phyloP scores from a whole-genome alignment of 92 coral and sea anemone species.

The Porites rus region DNA sequence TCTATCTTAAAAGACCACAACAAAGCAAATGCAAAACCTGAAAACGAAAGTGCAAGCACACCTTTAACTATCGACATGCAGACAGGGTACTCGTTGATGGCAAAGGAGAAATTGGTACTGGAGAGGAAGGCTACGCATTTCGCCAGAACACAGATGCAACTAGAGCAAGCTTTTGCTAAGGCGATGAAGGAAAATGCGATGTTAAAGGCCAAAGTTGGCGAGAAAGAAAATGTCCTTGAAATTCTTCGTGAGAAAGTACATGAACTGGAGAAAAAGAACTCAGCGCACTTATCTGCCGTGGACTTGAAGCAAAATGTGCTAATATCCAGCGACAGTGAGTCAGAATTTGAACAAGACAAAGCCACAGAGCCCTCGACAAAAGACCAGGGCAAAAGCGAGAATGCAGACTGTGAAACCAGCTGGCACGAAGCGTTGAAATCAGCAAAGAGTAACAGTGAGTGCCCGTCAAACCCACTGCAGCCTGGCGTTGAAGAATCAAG shows the following conservation, averaged over 20 bases:
- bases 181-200: slow-evolving; percentile 61
- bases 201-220: slow-evolving; percentile 60
- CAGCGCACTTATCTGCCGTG: neutral
- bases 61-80: slow-evolving; percentile 8
- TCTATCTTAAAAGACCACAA: neutral
- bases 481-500: neutral
- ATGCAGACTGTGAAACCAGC: neutral
- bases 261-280: slow-evolving; percentile 55
- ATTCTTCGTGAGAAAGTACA: slow-evolving; percentile 51
- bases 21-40: slow-evolving; percentile 7
- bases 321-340: slow-evolving; percentile 21
- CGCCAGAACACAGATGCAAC: slow-evolving; percentile 64
- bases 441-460: neutral
- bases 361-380: neutral
- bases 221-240: slow-evolving; percentile 56
- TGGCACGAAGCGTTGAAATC: neutral
- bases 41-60: neutral
- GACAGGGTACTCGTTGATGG: slow-evolving; percentile 62
- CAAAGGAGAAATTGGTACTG: slow-evolving; percentile 75
- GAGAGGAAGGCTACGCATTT: slow-evolving; percentile 75
- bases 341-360: neutral
- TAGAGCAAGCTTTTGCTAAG: slow-evolving; percentile 68
- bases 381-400: neutral
- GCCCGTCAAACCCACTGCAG: neutral
- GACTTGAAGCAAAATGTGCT: slow-evolving; percentile 23